Evolutionary conservation across 1,140 invertebrate genomes (phyloP).

Genomic region (Brachionus rotundiformis): DNA sequence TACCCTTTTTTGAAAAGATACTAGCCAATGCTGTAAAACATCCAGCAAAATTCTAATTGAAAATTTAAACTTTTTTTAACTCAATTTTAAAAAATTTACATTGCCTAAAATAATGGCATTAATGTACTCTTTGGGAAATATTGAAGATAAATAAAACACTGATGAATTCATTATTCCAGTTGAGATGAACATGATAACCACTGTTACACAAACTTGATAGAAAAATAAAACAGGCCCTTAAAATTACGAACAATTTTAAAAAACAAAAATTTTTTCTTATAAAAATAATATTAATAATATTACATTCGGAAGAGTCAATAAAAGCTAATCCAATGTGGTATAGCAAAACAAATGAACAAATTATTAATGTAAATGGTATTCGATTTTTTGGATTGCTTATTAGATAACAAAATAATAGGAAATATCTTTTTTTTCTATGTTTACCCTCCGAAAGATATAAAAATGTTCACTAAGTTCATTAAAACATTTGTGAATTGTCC

Average conservation of each 20-base stretch:
- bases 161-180: slow-evolving; percentile 48
- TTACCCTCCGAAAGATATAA: slow-evolving; percentile 16
- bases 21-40: slow-evolving; percentile 11
- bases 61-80: not conserved
- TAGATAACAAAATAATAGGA: no score
- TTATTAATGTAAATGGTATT: slow-evolving; percentile 34
- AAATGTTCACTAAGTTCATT: slow-evolving; percentile 46
- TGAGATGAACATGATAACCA: slow-evolving; percentile 22
- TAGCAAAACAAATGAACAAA: not conserved
- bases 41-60: slow-evolving; percentile 15
- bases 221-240: slow-evolving; percentile 37
- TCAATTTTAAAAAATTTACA: not conserved
- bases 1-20: slow-evolving; percentile 47
- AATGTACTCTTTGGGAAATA: slow-evolving; percentile 33
- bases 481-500: slow-evolving; percentile 44
- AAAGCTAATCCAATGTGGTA: slow-evolving; percentile 30
- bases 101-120: slow-evolving; percentile 50
- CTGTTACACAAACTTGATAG: not conserved
- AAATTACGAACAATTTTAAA: not conserved
- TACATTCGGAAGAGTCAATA: slow-evolving; percentile 46
- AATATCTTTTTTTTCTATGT: no score
- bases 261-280: not conserved
- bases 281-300: no score
- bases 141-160: slow-evolving; percentile 33
- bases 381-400: slow-evolving; percentile 36